These are phyloP conservation scores for Andrena trimmerana DNA, from an alignment of 2,888 invertebrate genomes.

Conservation along the genomic window DNA sequence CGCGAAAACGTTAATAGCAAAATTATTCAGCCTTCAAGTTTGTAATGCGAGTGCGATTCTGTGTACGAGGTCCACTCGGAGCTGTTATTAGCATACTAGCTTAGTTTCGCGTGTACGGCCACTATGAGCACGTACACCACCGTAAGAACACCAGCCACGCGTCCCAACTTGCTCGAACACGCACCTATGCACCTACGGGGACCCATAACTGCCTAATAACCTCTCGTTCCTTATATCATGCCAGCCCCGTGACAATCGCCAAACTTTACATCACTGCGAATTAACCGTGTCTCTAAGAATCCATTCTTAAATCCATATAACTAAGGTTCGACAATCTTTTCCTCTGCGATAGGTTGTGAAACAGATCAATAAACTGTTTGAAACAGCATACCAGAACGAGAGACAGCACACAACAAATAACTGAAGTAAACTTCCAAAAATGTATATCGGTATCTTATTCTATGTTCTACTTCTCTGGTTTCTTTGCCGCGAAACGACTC, in stretches of 20 bases:
- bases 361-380: too few relatives aligned
- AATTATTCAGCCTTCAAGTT: conserved; percentile 83
- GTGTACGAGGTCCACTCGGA: conserved; percentile 81
- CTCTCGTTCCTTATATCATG: conserved; percentile 81
- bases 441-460: too few relatives aligned
- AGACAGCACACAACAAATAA: too few relatives aligned
- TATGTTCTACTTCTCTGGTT: too few relatives aligned
- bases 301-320: conserved; percentile 25
- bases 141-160: conserved; percentile 50
- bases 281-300: conserved; percentile 39
- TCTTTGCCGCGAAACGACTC: too few relatives aligned
- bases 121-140: conserved; percentile 47
- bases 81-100: conserved; percentile 81
- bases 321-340: too few relatives aligned
- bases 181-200: conserved; percentile 77
- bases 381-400: too few relatives aligned
- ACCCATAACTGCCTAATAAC: conserved; percentile 82
- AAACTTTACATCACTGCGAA: conserved; percentile 59
- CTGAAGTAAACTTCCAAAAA: too few relatives aligned
- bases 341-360: too few relatives aligned
- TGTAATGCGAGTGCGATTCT: conserved; percentile 83
- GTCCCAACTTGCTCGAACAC: conserved; percentile 63
- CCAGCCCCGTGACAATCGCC: conserved; percentile 56
- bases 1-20: conserved; percentile 79
- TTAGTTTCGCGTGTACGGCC: conserved; percentile 66